These are phyloP conservation scores for Prochilodus magdalenae DNA, from an alignment of 2,113 vertebrate species.

Conservation along the genomic window DNA sequence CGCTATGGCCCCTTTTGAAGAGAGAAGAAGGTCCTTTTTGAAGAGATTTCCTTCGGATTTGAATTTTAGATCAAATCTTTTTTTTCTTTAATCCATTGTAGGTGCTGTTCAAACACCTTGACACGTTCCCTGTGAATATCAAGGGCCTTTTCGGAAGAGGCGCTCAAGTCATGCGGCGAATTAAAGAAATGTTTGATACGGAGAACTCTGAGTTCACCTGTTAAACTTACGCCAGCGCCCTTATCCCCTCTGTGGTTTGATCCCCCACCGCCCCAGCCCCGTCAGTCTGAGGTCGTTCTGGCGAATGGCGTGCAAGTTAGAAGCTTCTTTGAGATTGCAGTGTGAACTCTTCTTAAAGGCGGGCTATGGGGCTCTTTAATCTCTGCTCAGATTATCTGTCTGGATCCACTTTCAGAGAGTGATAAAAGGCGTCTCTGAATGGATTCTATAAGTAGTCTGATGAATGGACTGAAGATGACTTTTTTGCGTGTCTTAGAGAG, in stretches of 20 bases:
- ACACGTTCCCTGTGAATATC: constrained; percentile 50
- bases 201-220: constrained; percentile 31
- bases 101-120: constrained; percentile 53
- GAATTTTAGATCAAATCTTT: constrained; percentile 56
- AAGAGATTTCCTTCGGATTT: constrained; percentile 51
- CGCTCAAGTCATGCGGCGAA: constrained; percentile 37
- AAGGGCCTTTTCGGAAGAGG: constrained; percentile 31
- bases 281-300: constrained; percentile 13
- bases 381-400: background rate
- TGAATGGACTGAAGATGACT: constrained; percentile 34
- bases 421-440: constrained; percentile 30
- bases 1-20: constrained; percentile 41
- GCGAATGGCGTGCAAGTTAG: background rate
- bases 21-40: constrained; percentile 33
- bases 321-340: background rate
- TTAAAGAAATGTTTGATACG: constrained; percentile 46
- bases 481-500: constrained; percentile 21
- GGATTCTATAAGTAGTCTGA: constrained; percentile 29
- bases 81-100: constrained; percentile 54
- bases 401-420: background rate
- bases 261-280: background rate
- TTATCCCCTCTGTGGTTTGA: constrained; percentile 2
- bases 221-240: background rate
- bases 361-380: background rate
- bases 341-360: background rate